Conservation (phyloP, 2,113 vertebrate genomes). For the Podocnemis expansa region DNA sequence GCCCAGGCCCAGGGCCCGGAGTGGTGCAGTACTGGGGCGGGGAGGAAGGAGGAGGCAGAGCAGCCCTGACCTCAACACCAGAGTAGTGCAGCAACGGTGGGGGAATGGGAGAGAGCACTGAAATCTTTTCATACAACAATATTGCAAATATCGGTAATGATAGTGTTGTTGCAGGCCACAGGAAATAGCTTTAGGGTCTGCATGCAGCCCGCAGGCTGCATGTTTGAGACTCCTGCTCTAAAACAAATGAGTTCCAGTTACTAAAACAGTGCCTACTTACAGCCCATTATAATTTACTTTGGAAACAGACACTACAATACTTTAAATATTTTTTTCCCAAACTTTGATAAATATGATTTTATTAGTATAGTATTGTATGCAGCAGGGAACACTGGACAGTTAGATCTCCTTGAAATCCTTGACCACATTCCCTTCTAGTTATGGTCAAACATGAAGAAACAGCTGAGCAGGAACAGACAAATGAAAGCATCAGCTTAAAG, state of each 20-base stretch:
- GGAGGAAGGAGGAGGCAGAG: no score
- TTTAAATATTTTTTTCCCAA: background rate
- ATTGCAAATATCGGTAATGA: no score
- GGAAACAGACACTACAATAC: background rate
- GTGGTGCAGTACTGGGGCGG: no score
- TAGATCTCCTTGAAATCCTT: background rate
- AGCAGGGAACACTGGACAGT: background rate
- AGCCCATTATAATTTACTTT: background rate
- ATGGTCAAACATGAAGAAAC: background rate
- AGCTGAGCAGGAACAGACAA: slow-evolving; percentile 22
- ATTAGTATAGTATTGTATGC: background rate
- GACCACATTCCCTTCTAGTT: background rate
- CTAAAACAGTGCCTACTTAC: background rate
- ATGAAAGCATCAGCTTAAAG: background rate
- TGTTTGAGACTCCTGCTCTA: no score
- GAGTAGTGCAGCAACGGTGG: no score
- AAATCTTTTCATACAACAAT: no score
- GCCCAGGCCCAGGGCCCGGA: no score
- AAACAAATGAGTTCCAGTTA: background rate
- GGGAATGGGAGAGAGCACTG: no score
- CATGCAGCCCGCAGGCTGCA: no score
- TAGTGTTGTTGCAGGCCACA: no score
- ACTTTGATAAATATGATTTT: background rate
- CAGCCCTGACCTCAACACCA: no score
- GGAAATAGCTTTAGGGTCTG: no score